Percentiles rank a stretch among this genome's conserved stretches.
phyloP scores from a whole-genome alignment of 2,888 invertebrate genomes.

The Plagiodera versicolora region DNA sequence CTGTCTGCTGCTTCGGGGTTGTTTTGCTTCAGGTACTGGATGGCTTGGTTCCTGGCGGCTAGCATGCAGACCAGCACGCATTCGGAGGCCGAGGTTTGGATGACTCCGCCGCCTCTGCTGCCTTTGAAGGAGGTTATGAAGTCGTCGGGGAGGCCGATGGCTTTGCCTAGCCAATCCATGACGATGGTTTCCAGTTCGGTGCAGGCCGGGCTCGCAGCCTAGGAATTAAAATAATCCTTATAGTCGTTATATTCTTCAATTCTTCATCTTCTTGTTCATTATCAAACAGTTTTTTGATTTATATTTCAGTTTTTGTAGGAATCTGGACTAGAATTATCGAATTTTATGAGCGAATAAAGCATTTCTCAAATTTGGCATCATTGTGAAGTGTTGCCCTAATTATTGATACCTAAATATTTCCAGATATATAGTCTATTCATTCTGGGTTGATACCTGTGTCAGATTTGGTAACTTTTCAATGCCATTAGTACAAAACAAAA shows the following conservation, averaged over 20 bases:
- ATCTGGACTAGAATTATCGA: no score
- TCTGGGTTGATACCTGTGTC: no score
- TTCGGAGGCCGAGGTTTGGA: constrained; percentile 83
- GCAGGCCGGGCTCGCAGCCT: constrained; percentile 97
- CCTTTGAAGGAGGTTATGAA: constrained; percentile 61
- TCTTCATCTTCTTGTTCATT: background rate
- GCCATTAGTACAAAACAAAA: no score
- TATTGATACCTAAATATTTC: no score
- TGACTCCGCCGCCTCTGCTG: constrained; percentile 75
- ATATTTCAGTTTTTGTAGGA: no score
- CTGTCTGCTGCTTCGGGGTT: constrained; percentile 64
- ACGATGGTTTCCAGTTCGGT: constrained; percentile 88
- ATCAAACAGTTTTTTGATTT: no score
- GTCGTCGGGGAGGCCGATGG: constrained; percentile 71
- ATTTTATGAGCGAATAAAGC: no score
- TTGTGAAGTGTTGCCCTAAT: no score
- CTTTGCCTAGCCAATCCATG: constrained; percentile 79
- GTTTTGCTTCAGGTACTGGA: constrained; percentile 63
- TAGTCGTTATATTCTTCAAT: background rate
- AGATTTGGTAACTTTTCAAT: no score
- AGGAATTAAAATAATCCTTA: constrained; percentile 28
- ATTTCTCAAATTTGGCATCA: no score
- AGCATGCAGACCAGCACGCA: constrained; percentile 77
- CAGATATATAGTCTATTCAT: no score
- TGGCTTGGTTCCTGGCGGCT: constrained; percentile 74